These are phyloP conservation scores for Pocillopora grandis DNA, from an alignment of 92 coral and sea anemone genomes.

Conservation along the genomic window DNA sequence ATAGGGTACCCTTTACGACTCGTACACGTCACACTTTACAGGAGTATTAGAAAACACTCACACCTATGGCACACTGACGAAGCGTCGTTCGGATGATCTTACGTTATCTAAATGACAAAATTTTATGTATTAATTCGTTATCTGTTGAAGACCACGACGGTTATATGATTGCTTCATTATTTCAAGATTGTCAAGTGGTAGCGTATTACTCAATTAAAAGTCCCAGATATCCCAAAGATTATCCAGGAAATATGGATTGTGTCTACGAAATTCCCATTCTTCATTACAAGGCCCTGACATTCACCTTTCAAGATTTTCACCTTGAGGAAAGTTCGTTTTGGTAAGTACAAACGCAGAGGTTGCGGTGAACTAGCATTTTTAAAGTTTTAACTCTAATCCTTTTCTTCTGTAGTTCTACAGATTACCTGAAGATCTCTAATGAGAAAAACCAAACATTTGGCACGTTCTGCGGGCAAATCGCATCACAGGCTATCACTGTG, in stretches of 20 bases:
- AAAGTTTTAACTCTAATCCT: background rate
- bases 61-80: too few relatives aligned
- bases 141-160: background rate
- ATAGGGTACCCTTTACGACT: too few relatives aligned
- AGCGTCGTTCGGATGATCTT: too few relatives aligned
- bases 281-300: background rate
- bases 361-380: too few relatives aligned
- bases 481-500: background rate
- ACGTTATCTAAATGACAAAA: too few relatives aligned
- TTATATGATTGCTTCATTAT: background rate
- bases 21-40: too few relatives aligned
- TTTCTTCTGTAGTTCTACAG: background rate
- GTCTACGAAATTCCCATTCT: background rate
- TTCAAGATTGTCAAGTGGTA: background rate
- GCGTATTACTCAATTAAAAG: background rate
- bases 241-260: background rate
- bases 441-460: background rate
- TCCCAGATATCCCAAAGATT: background rate
- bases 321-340: background rate
- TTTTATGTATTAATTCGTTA: too few relatives aligned
- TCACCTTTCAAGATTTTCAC: background rate
- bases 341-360: background rate
- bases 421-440: conserved; percentile 1
- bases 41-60: too few relatives aligned
- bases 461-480: background rate